Base-by-base conservation (phyloP, 2,888 invertebrate genomes). In the Synanthedon tipuliformis region DNA sequence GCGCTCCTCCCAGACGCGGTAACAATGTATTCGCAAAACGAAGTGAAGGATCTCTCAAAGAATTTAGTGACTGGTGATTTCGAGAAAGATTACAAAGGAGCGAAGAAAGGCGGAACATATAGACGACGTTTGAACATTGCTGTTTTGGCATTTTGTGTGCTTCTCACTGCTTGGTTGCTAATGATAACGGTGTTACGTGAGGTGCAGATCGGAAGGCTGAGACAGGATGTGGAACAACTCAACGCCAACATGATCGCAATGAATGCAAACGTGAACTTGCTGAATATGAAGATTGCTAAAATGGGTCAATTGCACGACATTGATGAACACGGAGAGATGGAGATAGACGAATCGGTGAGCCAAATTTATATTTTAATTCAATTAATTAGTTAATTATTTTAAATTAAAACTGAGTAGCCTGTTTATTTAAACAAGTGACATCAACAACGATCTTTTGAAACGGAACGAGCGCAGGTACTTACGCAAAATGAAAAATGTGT, bases 1-100 rank as follows among this genome's bases (percentile, higher is more conserved):
- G 79, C 80, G 57, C 71, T 83, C 50, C 80, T 83, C 67, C 73
- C 77, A 54, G 73, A 78, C 59, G 65, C 73, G 48, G 63, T 69
- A 61, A 65, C 71, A 49, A 82, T 85, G 80, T 83, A 82, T 61
- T 77, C 79, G 18, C 81, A 81, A 64, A 71, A 78, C 56, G 81
- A 81, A 56, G 71, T 69, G 45, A 79, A 79, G 66, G 84, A 84
- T 71, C 68, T 79, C 68, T 81, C 85, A 13, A 81, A 81, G 70
- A 86, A 82, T 57, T 70, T 87, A 66, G 82, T 87, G 78, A 78
- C 78, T 58, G 81, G 81, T 59, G 86, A 87, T 57, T 85, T 80
- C 58, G 83, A 84, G 66, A 73, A 75, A 50, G 82, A 82, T 61
- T 84, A 77, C 61, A 69, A 68, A 50, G 68, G 66, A 57, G 69